Evolutionary conservation across 2,888 invertebrate species (phyloP).

Genomic region (Bhutanitis thaidina): DNA sequence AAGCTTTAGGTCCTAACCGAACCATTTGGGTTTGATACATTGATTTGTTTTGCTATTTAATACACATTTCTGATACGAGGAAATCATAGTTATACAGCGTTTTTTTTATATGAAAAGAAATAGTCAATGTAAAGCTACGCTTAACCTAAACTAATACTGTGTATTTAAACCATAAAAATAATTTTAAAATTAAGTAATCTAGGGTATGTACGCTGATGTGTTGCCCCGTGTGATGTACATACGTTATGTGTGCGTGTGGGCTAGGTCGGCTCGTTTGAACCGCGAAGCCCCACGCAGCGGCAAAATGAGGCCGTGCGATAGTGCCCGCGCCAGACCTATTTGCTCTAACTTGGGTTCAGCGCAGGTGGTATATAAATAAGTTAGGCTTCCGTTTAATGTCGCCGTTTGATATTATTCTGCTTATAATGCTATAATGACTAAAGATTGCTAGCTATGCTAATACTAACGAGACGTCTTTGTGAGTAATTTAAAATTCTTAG

Average conservation of each 20-base stretch:
- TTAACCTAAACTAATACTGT: too few relatives aligned
- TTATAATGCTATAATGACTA: too few relatives aligned
- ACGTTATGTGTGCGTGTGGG: constrained; percentile 4
- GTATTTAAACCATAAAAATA: background rate
- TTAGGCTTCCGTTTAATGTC: constrained; percentile 3
- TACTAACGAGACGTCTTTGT: too few relatives aligned
- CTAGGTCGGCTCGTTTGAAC: constrained; percentile 28
- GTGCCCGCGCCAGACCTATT: constrained; percentile 33
- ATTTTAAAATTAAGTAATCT: background rate
- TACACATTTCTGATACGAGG: too few relatives aligned
- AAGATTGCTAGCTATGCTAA: too few relatives aligned
- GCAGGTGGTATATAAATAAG: constrained; percentile 10
- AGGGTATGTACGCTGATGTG: background rate
- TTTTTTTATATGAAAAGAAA: too few relatives aligned
- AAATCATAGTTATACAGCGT: too few relatives aligned
- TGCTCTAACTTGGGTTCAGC: constrained; percentile 23
- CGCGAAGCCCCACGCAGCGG: constrained; percentile 50
- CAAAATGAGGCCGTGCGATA: constrained; percentile 49
- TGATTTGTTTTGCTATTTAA: too few relatives aligned
- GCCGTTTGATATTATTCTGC: background rate
- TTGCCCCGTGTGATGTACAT: background rate
- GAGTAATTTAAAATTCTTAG: too few relatives aligned
- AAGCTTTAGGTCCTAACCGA: too few relatives aligned
- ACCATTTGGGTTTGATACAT: too few relatives aligned
- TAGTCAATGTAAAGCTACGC: too few relatives aligned